phyloP scores from a whole-genome alignment of 2,888 invertebrate genomes.

The Lithodes maja region DNA sequence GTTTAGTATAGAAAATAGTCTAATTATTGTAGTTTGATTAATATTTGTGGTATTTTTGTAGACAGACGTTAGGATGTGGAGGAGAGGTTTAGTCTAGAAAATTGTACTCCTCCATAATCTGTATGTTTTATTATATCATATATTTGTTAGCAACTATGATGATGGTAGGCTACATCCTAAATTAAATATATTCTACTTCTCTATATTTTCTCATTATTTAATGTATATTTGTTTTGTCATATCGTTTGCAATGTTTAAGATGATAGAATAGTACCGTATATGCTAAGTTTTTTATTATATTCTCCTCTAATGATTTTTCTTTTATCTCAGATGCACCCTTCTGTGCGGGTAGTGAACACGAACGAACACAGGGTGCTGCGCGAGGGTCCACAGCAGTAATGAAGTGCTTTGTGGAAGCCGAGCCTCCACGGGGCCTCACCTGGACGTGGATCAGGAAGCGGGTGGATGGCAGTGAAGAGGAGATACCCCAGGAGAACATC shows the following conservation, averaged over 20 bases:
- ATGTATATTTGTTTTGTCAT: not conserved
- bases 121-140: not conserved
- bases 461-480: conserved; percentile 71
- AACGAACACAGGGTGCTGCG: conserved; percentile 59
- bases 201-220: not conserved
- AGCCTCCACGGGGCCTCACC: conserved; percentile 84
- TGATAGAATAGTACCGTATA: not conserved
- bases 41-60: no score
- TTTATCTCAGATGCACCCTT: conserved; percentile 41
- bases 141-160: not conserved
- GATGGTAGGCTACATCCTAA: not conserved
- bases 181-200: not conserved
- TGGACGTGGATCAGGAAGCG: conserved; percentile 82
- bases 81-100: no score
- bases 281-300: not conserved
- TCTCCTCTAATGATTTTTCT: not conserved
- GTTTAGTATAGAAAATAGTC: no score
- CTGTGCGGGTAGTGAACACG: conserved; percentile 40
- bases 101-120: no score
- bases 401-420: conserved; percentile 66
- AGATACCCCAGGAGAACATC: conserved; percentile 82
- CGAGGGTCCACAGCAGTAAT: conserved; percentile 54
- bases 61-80: no score
- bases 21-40: no score
- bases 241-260: not conserved